phyloP scores from a whole-genome alignment of 2,888 invertebrate genomes.

The Mycogona germanica region DNA sequence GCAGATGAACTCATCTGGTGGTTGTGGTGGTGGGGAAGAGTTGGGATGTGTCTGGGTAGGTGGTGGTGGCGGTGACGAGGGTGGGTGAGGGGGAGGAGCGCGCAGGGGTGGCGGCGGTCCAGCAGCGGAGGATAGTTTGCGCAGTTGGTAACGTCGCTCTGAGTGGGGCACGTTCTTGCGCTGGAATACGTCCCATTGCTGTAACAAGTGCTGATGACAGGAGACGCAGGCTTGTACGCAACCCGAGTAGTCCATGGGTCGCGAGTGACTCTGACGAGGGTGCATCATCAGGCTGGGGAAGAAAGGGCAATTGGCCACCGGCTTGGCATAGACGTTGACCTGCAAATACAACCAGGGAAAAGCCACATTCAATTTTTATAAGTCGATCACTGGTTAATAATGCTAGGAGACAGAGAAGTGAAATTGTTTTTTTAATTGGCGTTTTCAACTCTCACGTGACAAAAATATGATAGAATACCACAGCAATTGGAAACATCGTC shows the following conservation, averaged over 20 bases:
- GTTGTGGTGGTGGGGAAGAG: background rate
- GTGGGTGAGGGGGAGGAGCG: background rate
- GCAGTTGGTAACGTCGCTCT: conserved; percentile 66
- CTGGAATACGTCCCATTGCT: conserved; percentile 75
- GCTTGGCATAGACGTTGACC: conserved; percentile 52
- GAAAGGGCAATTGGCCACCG: conserved; percentile 37
- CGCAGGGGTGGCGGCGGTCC: background rate
- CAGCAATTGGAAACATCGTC: too few relatives aligned
- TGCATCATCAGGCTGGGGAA: conserved; percentile 48
- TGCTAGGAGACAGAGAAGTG: too few relatives aligned
- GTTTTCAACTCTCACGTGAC: too few relatives aligned
- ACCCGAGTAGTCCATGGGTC: conserved; percentile 71
- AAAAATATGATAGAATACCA: too few relatives aligned
- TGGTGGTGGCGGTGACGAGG: background rate
- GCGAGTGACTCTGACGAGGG: conserved; percentile 69
- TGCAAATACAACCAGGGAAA: too few relatives aligned
- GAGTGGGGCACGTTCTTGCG: conserved; percentile 56
- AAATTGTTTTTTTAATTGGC: too few relatives aligned
- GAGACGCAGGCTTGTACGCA: conserved; percentile 62
- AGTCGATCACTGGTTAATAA: too few relatives aligned
- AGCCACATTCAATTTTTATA: too few relatives aligned
- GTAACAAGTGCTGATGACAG: conserved; percentile 71
- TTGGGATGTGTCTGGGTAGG: background rate
- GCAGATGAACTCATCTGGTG: conserved; percentile 54
- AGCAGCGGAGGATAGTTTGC: conserved; percentile 48